Evolutionary conservation across 2,797 vertebrate species (phyloP), one percentile per base, ranked within the genome.

Genomic region (Sphenopsis melanotis): DNA sequence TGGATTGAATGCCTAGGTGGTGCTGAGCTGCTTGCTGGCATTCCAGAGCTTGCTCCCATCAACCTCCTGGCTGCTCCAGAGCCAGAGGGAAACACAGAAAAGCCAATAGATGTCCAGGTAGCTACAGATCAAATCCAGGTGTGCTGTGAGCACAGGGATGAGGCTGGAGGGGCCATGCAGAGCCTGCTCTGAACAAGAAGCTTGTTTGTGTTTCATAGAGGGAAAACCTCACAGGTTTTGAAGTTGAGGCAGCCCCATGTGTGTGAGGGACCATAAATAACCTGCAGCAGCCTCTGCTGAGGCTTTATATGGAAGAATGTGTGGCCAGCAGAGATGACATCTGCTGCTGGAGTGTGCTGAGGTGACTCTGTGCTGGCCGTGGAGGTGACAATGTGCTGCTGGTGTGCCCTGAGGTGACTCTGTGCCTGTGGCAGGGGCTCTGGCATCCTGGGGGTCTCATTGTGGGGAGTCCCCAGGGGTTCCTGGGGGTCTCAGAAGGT

Each of bases 251-350:
- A 0, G 89, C 46, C 4, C 83, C 1, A 24, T 27, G 41, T 11
- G 82, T 29, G 88, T 22, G 82, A 83, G 52, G 19, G 82, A 32
- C 87, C 92, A 87, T 75, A 87, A 96, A 93, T 89, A 93, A 89
- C 61, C 2, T 0, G 2, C 47, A 12, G 87, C 78, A 42, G 84
- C 1, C 20, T 3, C 87, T 20, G 74, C 78, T 20, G 26, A 91
- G 95, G 55, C 94, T 95, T 95, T 93, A 91, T 84, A 84, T 52
- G 90, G 95, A 80, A 86, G 91, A 81, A 59, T 79, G 60, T 32
- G 86, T 3, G 83, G 37, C 7, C 2, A 26, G 32, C 12, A 30
- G 85, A 26, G 20, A 12, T 2, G 87, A 37, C 57, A 59, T 37
- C 57, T 59, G 57, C 8, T 37, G 34, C 56, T 59, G 56, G 56